phyloP scores from a whole-genome alignment of 2,113 vertebrate species.

The Barbus barbus region DNA sequence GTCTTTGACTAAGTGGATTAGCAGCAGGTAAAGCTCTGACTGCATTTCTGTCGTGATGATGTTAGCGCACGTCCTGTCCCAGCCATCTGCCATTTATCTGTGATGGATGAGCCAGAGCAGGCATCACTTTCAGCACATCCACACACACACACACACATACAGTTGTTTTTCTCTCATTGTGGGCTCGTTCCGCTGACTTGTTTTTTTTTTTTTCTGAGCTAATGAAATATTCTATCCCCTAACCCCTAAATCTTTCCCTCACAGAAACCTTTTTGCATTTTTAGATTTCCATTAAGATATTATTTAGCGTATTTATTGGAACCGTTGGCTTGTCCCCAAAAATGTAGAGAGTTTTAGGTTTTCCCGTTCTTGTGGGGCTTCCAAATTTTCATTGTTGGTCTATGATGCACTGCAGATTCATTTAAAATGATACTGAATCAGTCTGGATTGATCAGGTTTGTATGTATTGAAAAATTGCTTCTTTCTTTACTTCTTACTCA shows the following conservation, averaged over 20 bases:
- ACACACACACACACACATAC: slow-evolving; percentile 62
- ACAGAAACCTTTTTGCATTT: neutral
- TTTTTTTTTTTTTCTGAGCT: neutral
- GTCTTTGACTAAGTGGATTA: slow-evolving; percentile 76
- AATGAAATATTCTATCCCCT: neutral
- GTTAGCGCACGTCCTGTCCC: slow-evolving; percentile 72
- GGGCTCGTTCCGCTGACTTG: neutral
- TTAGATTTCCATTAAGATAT: neutral
- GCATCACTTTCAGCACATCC: slow-evolving; percentile 61
- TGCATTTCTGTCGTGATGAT: slow-evolving; percentile 68
- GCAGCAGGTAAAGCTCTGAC: slow-evolving; percentile 76
- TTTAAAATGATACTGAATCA: neutral
- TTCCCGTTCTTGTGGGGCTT: neutral
- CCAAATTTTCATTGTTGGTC: neutral
- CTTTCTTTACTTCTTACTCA: too few species aligned
- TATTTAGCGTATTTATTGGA: neutral
- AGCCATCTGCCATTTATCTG: slow-evolving; percentile 77
- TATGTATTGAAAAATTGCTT: neutral
- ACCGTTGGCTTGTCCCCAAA: neutral
- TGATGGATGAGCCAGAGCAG: slow-evolving; percentile 71
- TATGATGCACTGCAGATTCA: neutral
- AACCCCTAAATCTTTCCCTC: neutral
- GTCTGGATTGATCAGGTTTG: neutral
- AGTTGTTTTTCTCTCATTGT: neutral
- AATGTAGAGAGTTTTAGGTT: neutral